Conservation (phyloP, 1,140 invertebrate species). For the Bombus polaris region DNA sequence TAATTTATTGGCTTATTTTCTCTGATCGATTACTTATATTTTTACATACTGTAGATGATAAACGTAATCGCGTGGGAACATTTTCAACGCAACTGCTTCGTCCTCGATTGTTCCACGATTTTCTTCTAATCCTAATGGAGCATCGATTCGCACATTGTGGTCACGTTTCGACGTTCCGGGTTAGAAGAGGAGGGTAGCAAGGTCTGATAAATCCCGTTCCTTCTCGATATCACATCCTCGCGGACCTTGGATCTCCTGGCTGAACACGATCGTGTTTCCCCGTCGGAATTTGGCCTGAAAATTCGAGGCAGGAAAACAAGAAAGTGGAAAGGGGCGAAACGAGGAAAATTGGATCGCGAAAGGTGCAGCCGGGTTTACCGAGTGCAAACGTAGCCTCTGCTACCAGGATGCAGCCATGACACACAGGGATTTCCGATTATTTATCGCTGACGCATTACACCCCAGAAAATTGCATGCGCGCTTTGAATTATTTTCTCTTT, state of each 20-base stretch:
- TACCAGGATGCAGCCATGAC: neutral
- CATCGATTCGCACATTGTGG: neutral
- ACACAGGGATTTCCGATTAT: constrained; percentile 23
- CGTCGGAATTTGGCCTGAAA: neutral
- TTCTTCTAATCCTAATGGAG: neutral
- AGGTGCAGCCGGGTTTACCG: constrained; percentile 9
- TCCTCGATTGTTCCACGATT: neutral
- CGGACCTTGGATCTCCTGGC: neutral
- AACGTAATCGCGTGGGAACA: neutral
- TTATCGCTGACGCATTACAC: constrained; percentile 32
- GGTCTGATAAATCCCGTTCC: neutral
- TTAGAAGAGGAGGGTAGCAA: rapidly evolving
- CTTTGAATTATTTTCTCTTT: neutral
- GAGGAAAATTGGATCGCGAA: constrained; percentile 30
- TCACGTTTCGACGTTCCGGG: neutral
- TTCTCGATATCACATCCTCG: constrained; percentile 6
- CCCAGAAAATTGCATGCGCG: constrained; percentile 14
- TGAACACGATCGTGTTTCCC: neutral
- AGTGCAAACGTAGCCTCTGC: neutral
- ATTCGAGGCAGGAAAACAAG: constrained; percentile 14
- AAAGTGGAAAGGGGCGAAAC: neutral
- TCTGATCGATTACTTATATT: too few species aligned
- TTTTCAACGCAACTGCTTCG: neutral
- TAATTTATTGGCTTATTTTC: too few species aligned
- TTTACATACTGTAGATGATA: too few species aligned